phyloP scores from a whole-genome alignment of 2,797 vertebrate genomes.

The Poecilia gillii region DNA sequence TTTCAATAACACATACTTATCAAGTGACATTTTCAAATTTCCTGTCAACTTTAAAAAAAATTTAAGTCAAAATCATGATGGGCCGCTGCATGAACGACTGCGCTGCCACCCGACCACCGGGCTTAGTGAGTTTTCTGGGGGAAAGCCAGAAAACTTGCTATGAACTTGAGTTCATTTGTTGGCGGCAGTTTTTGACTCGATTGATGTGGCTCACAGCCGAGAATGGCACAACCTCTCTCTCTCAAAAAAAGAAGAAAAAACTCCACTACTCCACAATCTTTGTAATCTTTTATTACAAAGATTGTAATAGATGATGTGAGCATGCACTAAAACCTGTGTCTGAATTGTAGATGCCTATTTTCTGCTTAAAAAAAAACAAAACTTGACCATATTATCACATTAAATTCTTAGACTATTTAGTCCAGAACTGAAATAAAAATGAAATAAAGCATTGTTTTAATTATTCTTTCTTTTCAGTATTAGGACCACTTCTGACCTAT shows the following conservation, averaged over 20 bases:
- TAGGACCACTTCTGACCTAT: not conserved
- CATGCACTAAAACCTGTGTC: not conserved
- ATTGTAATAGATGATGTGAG: not conserved
- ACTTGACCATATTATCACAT: not conserved
- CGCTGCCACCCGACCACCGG: too few species aligned
- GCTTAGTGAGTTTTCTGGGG: too few species aligned
- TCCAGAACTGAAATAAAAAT: not conserved
- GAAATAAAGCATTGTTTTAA: not conserved
- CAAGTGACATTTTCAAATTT: too few species aligned
- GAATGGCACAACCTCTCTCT: not conserved
- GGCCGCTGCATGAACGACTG: too few species aligned
- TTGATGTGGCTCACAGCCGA: not conserved
- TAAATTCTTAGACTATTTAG: not conserved
- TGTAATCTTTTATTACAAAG: not conserved
- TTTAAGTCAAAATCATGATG: too few species aligned
- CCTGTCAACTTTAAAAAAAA: too few species aligned
- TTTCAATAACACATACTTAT: too few species aligned
- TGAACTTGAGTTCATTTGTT: not conserved
- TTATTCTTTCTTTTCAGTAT: too few species aligned
- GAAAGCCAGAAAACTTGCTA: too few species aligned
- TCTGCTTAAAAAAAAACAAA: not conserved
- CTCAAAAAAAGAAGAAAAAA: not conserved
- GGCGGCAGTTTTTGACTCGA: not conserved
- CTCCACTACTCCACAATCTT: not conserved
- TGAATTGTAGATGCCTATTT: not conserved